Percentiles rank a stretch among this genome's conserved stretches.
phyloP scores from a whole-genome alignment of 2,888 invertebrate species.

The Cantharis rufa region DNA sequence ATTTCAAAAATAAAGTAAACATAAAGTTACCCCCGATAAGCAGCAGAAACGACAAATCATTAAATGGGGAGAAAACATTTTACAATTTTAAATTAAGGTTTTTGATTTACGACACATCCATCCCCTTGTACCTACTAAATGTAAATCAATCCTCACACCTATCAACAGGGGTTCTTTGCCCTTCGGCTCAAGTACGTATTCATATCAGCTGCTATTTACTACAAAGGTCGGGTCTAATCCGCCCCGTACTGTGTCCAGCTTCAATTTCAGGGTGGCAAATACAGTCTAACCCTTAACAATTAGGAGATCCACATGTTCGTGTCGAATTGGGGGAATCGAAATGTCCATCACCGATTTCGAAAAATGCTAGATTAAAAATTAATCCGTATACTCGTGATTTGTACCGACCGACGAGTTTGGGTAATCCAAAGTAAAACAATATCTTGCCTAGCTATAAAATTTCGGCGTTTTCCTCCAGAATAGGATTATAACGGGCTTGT shows the following conservation, averaged over 20 bases:
- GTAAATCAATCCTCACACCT: constrained; percentile 5
- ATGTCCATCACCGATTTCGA: not conserved
- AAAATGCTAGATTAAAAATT: not conserved
- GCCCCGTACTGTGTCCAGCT: constrained; percentile 43
- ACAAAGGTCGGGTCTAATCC: constrained; percentile 39
- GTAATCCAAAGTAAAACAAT: not conserved
- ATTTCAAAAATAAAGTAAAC: not conserved
- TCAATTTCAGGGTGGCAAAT: constrained; percentile 47
- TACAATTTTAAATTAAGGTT: not conserved
- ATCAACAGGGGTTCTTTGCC: constrained; percentile 11
- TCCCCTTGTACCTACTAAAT: not conserved
- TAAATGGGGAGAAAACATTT: not conserved
- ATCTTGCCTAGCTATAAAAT: not conserved
- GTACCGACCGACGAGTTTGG: not conserved
- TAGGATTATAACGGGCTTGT: not conserved
- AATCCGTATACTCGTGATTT: not conserved
- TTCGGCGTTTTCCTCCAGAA: not conserved
- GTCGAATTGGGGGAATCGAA: constrained; percentile 20
- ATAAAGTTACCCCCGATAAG: not conserved
- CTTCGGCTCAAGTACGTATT: constrained; percentile 41
- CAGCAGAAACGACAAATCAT: not conserved
- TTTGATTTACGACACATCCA: not conserved
- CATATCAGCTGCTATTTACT: constrained; percentile 46
- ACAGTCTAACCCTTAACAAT: constrained; percentile 42
- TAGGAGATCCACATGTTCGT: constrained; percentile 42